A percentile compares a stretch with the other conserved stretches of the same genome.
These are phyloP conservation scores for Tychaedon coryphoeus DNA, from an alignment of 2,113 vertebrate genomes.

Conservation along the genomic window DNA sequence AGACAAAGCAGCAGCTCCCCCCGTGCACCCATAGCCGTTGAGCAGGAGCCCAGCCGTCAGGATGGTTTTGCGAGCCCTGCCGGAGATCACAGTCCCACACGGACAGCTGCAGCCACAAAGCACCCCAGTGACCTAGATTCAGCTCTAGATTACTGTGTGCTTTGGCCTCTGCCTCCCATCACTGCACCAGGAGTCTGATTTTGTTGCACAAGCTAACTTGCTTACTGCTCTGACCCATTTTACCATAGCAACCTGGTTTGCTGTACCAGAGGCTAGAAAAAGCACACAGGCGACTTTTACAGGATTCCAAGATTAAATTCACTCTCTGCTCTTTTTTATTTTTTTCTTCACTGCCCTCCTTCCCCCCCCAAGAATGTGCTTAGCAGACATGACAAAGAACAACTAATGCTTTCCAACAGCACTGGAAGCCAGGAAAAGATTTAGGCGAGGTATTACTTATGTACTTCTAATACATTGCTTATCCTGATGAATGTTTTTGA, in stretches of 20 bases:
- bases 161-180: constrained; percentile 61
- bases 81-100: constrained; percentile 57
- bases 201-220: constrained; percentile 76
- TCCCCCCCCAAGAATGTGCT: not conserved
- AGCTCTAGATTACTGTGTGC: constrained; percentile 79
- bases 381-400: constrained; percentile 14
- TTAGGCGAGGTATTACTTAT: constrained; percentile 27
- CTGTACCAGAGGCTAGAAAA: constrained; percentile 55
- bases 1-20: constrained; percentile 52
- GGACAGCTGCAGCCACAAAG: constrained; percentile 77
- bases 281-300: constrained; percentile 47
- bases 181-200: constrained; percentile 64
- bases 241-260: constrained; percentile 82
- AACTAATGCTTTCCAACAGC: constrained; percentile 33
- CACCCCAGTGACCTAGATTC: constrained; percentile 90
- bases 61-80: constrained; percentile 55
- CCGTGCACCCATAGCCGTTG: not conserved
- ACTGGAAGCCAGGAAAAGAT: constrained; percentile 22
- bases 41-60: constrained; percentile 35
- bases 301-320: constrained; percentile 71
- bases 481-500: not conserved
- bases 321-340: constrained; percentile 36
- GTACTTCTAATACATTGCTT: not conserved
- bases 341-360: not conserved
- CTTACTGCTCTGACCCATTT: constrained; percentile 84